Evolutionary conservation across 2,888 invertebrate genomes (phyloP).

Genomic region (Heliconius aoede): DNA sequence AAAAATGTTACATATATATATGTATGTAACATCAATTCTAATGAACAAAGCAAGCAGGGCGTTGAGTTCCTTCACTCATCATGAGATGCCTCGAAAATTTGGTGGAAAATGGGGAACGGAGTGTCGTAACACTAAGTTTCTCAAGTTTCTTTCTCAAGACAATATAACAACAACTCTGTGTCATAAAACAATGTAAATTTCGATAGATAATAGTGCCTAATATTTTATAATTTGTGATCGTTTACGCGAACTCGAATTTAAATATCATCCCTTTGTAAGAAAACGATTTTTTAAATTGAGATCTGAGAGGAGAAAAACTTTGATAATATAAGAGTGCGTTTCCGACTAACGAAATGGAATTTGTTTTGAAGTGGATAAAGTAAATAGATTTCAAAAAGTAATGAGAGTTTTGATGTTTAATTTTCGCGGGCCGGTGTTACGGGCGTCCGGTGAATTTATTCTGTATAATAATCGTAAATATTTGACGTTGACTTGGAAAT

Average conservation of each 20-base stretch:
- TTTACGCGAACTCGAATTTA: slow-evolving; percentile 60
- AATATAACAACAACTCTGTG: background rate
- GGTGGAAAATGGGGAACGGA: too few relatives aligned
- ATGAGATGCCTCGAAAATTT: too few relatives aligned
- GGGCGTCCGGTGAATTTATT: slow-evolving; percentile 29
- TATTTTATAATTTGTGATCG: slow-evolving; percentile 66
- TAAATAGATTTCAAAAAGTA: slow-evolving; percentile 38
- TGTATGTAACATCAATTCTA: background rate
- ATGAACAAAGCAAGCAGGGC: too few relatives aligned
- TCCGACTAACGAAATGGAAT: slow-evolving; percentile 31
- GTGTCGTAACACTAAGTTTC: too few relatives aligned
- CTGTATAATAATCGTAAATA: slow-evolving; percentile 13
- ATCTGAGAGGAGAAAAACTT: slow-evolving; percentile 60
- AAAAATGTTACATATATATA: background rate
- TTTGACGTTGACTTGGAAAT: background rate
- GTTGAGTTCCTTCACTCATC: too few relatives aligned
- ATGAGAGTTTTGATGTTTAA: slow-evolving; percentile 38
- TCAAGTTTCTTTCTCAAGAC: background rate
- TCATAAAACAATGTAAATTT: background rate
- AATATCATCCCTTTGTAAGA: slow-evolving; percentile 61
- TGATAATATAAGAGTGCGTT: slow-evolving; percentile 49
- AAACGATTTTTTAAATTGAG: slow-evolving; percentile 62
- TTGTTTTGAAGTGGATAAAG: slow-evolving; percentile 40
- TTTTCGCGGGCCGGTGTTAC: slow-evolving; percentile 29
- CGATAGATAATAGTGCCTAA: slow-evolving; percentile 66